Evolutionary conservation across 2,113 vertebrate genomes (phyloP).

Genomic region (Salvelinus namaycush): DNA sequence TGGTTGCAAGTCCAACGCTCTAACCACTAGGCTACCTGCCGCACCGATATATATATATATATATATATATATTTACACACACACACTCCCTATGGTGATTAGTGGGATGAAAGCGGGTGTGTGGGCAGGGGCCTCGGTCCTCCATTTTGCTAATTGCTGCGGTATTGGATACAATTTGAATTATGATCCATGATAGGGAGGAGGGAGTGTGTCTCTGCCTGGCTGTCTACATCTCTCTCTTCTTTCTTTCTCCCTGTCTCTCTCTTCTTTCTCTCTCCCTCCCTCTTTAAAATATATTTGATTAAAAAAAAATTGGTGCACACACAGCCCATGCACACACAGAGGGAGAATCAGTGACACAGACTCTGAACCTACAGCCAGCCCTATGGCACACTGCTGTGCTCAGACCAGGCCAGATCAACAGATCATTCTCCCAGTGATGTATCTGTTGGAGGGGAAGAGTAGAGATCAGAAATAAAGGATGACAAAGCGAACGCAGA

Average conservation of each 20-base stretch:
- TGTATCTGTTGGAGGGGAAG: slow-evolving; percentile 50
- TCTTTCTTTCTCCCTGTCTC: neutral
- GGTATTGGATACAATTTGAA: slow-evolving; percentile 56
- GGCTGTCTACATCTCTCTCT: neutral
- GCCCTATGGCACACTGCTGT: neutral
- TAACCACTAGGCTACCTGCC: too few relatives aligned
- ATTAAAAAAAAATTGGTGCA: too few relatives aligned
- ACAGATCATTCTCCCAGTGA: slow-evolving; percentile 15
- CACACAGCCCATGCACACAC: neutral
- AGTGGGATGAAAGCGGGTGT: slow-evolving; percentile 35
- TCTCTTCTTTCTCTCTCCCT: slow-evolving; percentile 10
- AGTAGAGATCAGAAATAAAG: slow-evolving; percentile 31
- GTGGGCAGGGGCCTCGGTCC: slow-evolving; percentile 11
- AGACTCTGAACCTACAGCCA: neutral
- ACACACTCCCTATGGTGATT: slow-evolving; percentile 33
- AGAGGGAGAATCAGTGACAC: neutral
- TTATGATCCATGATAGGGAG: slow-evolving; percentile 44
- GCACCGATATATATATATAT: too few relatives aligned
- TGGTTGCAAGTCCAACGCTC: too few relatives aligned
- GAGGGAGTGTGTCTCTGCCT: slow-evolving; percentile 2
- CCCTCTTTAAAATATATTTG: neutral
- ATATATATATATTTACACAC: slow-evolving; percentile 14
- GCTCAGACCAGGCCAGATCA: neutral
- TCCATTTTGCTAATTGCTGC: slow-evolving; percentile 57
- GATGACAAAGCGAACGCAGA: slow-evolving; percentile 48